phyloP scores from a whole-genome alignment of 2,888 invertebrate genomes.

The Tubulanus polymorphus region DNA sequence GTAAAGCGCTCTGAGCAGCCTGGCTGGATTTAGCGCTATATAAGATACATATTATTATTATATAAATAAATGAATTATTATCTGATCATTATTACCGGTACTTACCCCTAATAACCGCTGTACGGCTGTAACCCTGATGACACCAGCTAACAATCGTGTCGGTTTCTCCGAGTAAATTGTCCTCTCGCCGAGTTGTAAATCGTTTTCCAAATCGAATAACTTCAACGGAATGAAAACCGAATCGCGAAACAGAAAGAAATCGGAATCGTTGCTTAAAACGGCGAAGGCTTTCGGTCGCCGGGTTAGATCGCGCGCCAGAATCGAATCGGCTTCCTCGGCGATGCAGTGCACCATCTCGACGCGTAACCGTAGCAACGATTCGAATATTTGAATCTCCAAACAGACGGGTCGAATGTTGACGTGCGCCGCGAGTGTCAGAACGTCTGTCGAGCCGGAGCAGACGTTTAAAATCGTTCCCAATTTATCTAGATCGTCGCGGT shows the following conservation, averaged over 20 bases:
- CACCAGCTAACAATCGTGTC: constrained; percentile 28
- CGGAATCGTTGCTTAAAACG: constrained; percentile 45
- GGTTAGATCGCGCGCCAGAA: constrained; percentile 33
- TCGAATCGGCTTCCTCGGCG: constrained; percentile 42
- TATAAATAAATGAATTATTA: too few species aligned
- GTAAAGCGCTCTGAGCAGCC: too few species aligned
- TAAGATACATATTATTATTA: too few species aligned
- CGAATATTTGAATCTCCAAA: constrained; percentile 34
- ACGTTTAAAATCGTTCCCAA: constrained; percentile 31
- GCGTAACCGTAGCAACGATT: constrained; percentile 30
- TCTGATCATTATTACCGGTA: too few species aligned
- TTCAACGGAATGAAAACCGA: constrained; percentile 34
- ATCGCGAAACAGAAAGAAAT: constrained; percentile 43
- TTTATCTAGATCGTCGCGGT: constrained; percentile 31
- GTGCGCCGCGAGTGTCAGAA: constrained; percentile 24
- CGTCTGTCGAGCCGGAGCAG: constrained; percentile 23
- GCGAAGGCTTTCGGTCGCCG: constrained; percentile 38
- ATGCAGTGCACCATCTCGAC: constrained; percentile 29
- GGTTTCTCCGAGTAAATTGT: constrained; percentile 30
- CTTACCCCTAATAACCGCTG: constrained; percentile 29
- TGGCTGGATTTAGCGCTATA: too few species aligned
- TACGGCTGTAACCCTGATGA: constrained; percentile 31
- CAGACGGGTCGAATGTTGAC: constrained; percentile 38
- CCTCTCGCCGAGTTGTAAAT: constrained; percentile 34
- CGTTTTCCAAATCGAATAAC: constrained; percentile 40